Percentiles rank a stretch among this genome's conserved stretches.
Conservation (phyloP, 1,140 invertebrate species). For the Calliopsis andreniformis region DNA sequence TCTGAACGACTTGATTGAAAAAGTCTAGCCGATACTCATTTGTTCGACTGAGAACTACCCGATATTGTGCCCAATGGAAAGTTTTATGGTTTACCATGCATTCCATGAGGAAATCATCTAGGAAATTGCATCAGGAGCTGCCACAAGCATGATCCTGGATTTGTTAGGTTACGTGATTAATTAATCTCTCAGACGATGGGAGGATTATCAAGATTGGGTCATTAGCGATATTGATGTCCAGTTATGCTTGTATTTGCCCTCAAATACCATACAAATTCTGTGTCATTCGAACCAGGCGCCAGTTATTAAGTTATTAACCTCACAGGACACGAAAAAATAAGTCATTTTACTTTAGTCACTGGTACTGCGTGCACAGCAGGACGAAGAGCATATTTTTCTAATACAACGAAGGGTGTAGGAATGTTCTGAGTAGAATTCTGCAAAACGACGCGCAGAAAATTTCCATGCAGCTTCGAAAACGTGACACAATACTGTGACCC, state of each 20-base stretch:
- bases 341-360: too few species aligned
- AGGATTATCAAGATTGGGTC: constrained; percentile 35
- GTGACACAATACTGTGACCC: constrained; percentile 27
- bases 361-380: neutral
- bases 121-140: constrained; percentile 59
- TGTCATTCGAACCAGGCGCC: too few species aligned
- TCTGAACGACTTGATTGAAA: constrained; percentile 29
- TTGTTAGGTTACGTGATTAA: constrained; percentile 49
- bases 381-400: too few species aligned
- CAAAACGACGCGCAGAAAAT: constrained; percentile 6
- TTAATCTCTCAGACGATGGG: constrained; percentile 17
- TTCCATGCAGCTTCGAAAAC: constrained; percentile 17
- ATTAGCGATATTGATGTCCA: constrained; percentile 33
- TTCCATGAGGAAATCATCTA: constrained; percentile 58
- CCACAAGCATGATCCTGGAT: constrained; percentile 36
- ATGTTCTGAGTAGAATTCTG: neutral
- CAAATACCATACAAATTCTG: neutral
- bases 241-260: neutral
- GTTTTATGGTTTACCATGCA: constrained; percentile 42
- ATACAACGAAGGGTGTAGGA: too few species aligned
- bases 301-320: too few species aligned
- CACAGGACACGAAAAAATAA: too few species aligned
- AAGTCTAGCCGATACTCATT: constrained; percentile 23
- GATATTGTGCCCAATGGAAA: constrained; percentile 46
- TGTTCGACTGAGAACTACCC: neutral